These are phyloP conservation scores for Otis tarda DNA, from an alignment of 2,113 vertebrate species.

Conservation along the genomic window DNA sequence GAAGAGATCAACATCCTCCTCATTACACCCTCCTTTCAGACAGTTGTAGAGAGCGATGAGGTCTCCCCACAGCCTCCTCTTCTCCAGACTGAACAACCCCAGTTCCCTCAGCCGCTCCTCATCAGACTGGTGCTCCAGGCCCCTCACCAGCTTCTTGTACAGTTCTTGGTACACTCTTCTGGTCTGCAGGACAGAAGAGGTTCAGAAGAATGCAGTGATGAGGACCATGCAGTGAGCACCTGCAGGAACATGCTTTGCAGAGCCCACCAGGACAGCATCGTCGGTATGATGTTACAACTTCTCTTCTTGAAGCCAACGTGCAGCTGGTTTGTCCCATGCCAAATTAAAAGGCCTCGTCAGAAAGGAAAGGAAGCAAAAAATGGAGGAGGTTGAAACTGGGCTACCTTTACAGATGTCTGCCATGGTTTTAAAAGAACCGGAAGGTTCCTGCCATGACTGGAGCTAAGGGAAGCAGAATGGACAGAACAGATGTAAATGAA, in stretches of 20 bases:
- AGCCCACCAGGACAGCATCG: background rate
- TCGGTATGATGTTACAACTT: background rate
- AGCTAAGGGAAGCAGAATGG: background rate
- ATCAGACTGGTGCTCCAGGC: too few species aligned
- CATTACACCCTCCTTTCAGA: too few species aligned
- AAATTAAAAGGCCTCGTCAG: background rate
- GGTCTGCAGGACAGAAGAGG: background rate
- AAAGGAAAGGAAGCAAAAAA: background rate
- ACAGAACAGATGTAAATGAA: background rate
- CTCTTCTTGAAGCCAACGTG: accelerated
- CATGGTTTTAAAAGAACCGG: background rate
- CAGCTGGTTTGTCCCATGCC: background rate
- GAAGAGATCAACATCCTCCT: too few species aligned
- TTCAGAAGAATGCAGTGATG: background rate
- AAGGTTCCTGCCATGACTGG: background rate
- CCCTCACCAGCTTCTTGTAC: too few species aligned
- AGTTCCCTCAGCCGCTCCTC: too few species aligned
- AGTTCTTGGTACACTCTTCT: background rate
- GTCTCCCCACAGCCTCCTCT: too few species aligned
- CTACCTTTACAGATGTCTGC: background rate
- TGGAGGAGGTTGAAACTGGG: background rate
- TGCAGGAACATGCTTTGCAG: background rate
- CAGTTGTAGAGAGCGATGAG: too few species aligned
- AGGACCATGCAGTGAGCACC: background rate
- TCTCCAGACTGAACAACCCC: too few species aligned